Base-by-base conservation (phyloP, 1,140 invertebrate genomes). In the Asobara japonica region DNA sequence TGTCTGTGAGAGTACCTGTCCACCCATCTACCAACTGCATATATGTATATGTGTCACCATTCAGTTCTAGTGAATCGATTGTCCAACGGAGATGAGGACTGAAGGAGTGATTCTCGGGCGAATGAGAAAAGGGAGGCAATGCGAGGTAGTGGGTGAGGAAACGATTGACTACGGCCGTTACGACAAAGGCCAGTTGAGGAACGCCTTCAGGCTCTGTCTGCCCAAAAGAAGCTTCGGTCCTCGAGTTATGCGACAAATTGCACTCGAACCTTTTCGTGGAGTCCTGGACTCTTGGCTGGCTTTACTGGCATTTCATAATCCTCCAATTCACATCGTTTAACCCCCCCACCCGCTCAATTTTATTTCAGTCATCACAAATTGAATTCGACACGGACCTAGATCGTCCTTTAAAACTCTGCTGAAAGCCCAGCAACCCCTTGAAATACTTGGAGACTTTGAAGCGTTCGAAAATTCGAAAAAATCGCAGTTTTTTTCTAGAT, bases 211-310 rank as follows among this genome's bases (percentile, higher is more conserved):
- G 61, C 61, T 33, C 27, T 16, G 18, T 31, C 61, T 36, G 33
- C 25, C 20, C 6, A 18, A 20, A 64, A 62, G 51, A 69, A 13
- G 20, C 20, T 7, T 41, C 27, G 31, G 18, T 61, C 31, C 30
- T 62, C 31, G 56, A 71, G 69, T 71, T 71, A 71, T 71, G 61
- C 69, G 69, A 71, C 33, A 71, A 71, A 71, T 71, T 71, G 41
- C 29, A 71, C 60, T 71, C 10, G 69, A 71, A 48, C 27, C 51
- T 41, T 61, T 69, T 38, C 31, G 56, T 18, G 31, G 33, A 62
- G 18, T 64, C 29, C 7, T 48, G 13, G 51, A n/a, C 36, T 64
- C 62, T 18, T 29, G 7, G 25, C 5, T 10, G 33, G n/a, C 33
- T 64, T 71, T 48, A 71, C 65, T 71, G 61, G 27, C 69, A 65